Conservation (phyloP, 2,888 invertebrate genomes). For the Ophion costatus region DNA sequence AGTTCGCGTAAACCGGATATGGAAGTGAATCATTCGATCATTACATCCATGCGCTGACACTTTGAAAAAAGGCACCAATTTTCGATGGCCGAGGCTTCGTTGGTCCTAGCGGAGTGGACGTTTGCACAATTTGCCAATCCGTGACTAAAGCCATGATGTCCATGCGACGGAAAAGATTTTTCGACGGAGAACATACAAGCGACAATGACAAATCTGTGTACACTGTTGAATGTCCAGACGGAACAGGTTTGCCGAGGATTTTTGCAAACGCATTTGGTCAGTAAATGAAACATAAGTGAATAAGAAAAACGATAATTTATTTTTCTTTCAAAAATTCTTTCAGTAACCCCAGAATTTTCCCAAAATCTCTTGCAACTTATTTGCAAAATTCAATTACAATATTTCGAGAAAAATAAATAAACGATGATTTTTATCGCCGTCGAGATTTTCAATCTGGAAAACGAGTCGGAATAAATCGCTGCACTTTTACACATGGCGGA, state of each 20-base stretch:
- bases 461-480: background rate
- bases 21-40: slow-evolving; percentile 55
- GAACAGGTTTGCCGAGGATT: slow-evolving; percentile 87
- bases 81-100: slow-evolving; percentile 69
- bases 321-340: background rate
- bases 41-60: slow-evolving; percentile 59
- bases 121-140: slow-evolving; percentile 85
- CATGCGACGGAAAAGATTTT: slow-evolving; percentile 84
- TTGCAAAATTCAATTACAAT: too few relatives aligned
- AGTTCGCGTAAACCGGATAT: slow-evolving; percentile 58
- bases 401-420: too few relatives aligned
- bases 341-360: background rate
- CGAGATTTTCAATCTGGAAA: background rate
- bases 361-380: background rate
- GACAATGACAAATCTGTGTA: slow-evolving; percentile 85
- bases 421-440: too few relatives aligned
- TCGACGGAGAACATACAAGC: slow-evolving; percentile 83
- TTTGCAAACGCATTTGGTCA: slow-evolving; percentile 86
- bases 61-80: slow-evolving; percentile 67
- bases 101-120: slow-evolving; percentile 75
- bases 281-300: slow-evolving; percentile 61
- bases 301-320: background rate
- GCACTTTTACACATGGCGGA: background rate
- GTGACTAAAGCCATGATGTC: slow-evolving; percentile 82
- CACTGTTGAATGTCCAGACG: slow-evolving; percentile 85